Conservation (phyloP, 1,140 invertebrate species). For the Aphelinus atriplicis region DNA sequence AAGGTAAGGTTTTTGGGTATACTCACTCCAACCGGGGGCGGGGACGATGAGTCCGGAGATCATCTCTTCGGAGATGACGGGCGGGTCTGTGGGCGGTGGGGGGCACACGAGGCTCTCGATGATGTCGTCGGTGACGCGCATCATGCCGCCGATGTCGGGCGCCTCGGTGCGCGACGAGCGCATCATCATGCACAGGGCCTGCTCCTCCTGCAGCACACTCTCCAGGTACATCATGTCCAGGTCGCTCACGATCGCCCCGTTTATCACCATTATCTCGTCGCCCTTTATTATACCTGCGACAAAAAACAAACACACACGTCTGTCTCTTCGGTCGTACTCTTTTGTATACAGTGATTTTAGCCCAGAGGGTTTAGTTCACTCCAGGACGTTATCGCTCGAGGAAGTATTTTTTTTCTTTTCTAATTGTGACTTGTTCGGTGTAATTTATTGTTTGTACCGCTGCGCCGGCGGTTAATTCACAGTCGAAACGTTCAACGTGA, state of each 20-base stretch:
- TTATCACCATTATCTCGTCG: conserved; percentile 98
- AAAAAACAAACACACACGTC: conserved; percentile 31
- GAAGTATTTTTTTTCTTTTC: too few species aligned
- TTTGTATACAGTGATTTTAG: too few species aligned
- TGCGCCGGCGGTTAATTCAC: too few species aligned
- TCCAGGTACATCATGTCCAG: conserved; percentile 99
- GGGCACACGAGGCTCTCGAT: conserved; percentile 96
- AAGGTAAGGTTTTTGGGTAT: neutral
- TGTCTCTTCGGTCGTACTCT: too few species aligned
- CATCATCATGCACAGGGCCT: conserved; percentile 97
- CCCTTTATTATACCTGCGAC: conserved; percentile 91
- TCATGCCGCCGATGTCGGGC: conserved; percentile 84
- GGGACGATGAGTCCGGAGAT: conserved; percentile 95
- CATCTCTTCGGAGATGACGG: conserved; percentile 94
- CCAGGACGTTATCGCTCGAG: too few species aligned
- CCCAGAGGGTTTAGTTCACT: too few species aligned
- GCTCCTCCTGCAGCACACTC: conserved; percentile 92
- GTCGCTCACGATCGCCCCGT: conserved; percentile 96
- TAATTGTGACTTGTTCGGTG: too few species aligned
- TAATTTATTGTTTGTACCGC: too few species aligned
- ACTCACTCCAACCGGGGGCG: conserved; percentile 90
- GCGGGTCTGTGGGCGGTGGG: conserved; percentile 91
- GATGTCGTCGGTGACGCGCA: conserved; percentile 89
- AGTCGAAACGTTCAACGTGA: too few species aligned
- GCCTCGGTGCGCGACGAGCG: conserved; percentile 94